These are phyloP conservation scores for Apodemia hepburni DNA, from an alignment of 2,888 invertebrate species.

Conservation along the genomic window DNA sequence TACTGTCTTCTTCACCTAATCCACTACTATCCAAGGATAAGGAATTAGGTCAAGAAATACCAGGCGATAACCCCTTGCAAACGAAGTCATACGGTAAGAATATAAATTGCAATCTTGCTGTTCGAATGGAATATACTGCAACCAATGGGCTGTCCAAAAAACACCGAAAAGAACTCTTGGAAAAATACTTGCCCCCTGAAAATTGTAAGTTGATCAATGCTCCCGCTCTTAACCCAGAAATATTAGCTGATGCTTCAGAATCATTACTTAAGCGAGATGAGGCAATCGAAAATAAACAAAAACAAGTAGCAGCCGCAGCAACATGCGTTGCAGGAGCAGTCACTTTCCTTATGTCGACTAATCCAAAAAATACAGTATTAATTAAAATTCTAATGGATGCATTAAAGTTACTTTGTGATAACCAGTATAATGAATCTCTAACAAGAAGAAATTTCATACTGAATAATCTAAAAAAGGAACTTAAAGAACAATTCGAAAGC, in stretches of 20 bases:
- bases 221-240: slow-evolving; percentile 34
- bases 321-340: slow-evolving; percentile 28
- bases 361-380: slow-evolving; percentile 14
- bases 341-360: slow-evolving; percentile 18
- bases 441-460: slow-evolving; percentile 16
- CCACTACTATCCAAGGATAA: no score
- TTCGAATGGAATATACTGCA: neutral
- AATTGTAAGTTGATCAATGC: slow-evolving; percentile 32
- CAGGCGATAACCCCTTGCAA: no score
- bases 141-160: slow-evolving; percentile 26
- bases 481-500: slow-evolving; percentile 21
- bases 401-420: slow-evolving; percentile 21
- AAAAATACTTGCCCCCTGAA: slow-evolving; percentile 29
- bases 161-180: slow-evolving; percentile 26
- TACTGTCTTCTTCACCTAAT: no score
- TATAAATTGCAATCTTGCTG: no score
- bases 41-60: no score
- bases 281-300: slow-evolving; percentile 34
- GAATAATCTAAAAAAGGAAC: slow-evolving; percentile 19
- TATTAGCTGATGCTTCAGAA: slow-evolving; percentile 32
- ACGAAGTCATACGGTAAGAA: no score
- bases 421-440: slow-evolving; percentile 19
- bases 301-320: slow-evolving; percentile 30
- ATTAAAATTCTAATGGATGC: slow-evolving; percentile 22
- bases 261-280: slow-evolving; percentile 29